Base-by-base conservation (phyloP, 53 echinoderm and acorn worm genomes). In the Paelopatides confundens region DNA sequence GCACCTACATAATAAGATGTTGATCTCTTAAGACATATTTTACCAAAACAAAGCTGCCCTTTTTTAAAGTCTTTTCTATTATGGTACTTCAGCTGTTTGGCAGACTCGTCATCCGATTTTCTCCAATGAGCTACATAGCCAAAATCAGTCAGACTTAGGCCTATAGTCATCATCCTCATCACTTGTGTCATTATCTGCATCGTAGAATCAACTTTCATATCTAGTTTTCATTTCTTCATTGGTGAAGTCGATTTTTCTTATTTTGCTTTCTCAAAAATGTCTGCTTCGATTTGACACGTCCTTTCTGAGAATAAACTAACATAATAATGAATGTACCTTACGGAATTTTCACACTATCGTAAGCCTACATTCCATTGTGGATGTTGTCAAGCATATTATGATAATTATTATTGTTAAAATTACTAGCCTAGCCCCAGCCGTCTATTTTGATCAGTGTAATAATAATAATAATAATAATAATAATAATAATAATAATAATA, bases 141-240 rank as follows among this genome's bases (percentile, higher is more conserved):
- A 17, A 63, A n/a, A n/a, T n/a, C n/a, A n/a, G n/a, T n/a, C n/a
- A n/a, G n/a, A n/a, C n/a, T n/a, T n/a, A n/a, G n/a, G n/a, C n/a
- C n/a, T n/a, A n/a, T n/a, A n/a, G n/a, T n/a, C n/a, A 7, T 29
- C 63, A 63, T 63, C 29, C 12, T 63, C 63, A 63, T 63, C 63
- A 63, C 63, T 63, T 63, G 12, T 63, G 63, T 63, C 63, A 63
- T 17, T 63, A 63, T 63, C 63, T n/a, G n/a, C 29, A 29, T 63
- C 17, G 63, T 63, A 13, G 9, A 13, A 11, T 23, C 29, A 63
- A 63, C 63, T 63, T 29, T 0, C 63, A 63, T 13, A 11, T 63
- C 63, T 13, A 63, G 63, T 23, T 63, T 26, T 8, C 29, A 13
- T 63, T 63, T 63, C 63, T 63, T 29, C 12, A 63, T 63, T 17